phyloP scores from a whole-genome alignment of 2,113 vertebrate species.

The Ptychochromis oligacanthus region DNA sequence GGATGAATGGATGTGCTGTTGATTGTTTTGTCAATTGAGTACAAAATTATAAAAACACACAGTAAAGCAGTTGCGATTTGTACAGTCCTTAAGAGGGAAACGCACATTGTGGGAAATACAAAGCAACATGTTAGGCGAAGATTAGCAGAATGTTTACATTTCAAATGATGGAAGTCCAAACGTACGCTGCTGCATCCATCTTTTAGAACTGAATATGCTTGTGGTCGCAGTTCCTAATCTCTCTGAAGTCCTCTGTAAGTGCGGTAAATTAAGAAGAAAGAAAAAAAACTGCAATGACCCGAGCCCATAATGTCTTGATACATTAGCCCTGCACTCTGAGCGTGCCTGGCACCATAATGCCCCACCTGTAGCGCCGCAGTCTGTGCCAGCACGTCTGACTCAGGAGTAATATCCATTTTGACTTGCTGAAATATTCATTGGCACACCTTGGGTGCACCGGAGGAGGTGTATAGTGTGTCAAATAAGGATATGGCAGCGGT shows the following conservation, averaged over 20 bases:
- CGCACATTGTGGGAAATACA: neutral
- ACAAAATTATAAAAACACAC: neutral
- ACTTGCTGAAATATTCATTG: conserved; percentile 80
- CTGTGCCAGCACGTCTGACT: conserved; percentile 62
- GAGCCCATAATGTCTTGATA: conserved; percentile 28
- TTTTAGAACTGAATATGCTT: neutral
- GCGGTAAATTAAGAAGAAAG: neutral
- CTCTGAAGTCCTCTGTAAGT: neutral
- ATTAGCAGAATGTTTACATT: neutral
- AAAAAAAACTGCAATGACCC: conserved; percentile 17
- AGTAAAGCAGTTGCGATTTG: neutral
- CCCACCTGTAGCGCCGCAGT: conserved; percentile 57
- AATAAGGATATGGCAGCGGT: conserved; percentile 48
- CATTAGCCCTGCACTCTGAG: conserved; percentile 41
- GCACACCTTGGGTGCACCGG: conserved; percentile 55
- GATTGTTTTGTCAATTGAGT: conserved; percentile 1
- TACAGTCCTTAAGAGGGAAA: too few species aligned
- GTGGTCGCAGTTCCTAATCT: neutral
- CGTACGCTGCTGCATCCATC: neutral
- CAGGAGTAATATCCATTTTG: conserved; percentile 73
- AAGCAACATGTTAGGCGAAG: neutral
- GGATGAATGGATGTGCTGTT: neutral
- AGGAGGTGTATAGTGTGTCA: conserved; percentile 65
- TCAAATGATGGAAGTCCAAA: neutral
- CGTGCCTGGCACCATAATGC: conserved; percentile 48